Evolutionary conservation across 1,140 invertebrate species (phyloP).

Genomic region (Drosophila tsacasi): DNA sequence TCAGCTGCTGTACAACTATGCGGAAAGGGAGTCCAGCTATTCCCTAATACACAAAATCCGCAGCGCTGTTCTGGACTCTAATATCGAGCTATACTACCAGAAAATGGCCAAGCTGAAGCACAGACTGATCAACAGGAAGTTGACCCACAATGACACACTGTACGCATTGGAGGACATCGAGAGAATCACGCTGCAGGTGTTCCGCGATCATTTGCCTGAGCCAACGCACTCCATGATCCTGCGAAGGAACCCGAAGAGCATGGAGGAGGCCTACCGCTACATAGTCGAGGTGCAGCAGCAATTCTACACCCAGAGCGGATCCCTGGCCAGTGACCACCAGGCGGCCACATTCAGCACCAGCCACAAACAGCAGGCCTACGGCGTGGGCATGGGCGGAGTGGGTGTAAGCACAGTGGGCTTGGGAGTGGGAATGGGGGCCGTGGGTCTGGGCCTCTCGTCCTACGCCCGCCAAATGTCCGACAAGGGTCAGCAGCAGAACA

Average conservation of each 20-base stretch:
- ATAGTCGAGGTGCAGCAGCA: constrained; percentile 76
- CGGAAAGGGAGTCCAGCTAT: constrained; percentile 70
- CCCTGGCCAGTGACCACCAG: constrained; percentile 59
- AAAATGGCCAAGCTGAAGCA: constrained; percentile 73
- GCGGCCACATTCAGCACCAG: constrained; percentile 73
- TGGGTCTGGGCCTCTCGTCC: constrained; percentile 60
- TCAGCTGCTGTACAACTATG: constrained; percentile 66
- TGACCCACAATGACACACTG: constrained; percentile 71
- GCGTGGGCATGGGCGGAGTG: constrained; percentile 61
- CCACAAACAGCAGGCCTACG: constrained; percentile 60
- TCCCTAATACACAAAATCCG: constrained; percentile 67
- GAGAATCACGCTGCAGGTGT: constrained; percentile 67
- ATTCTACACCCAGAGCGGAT: constrained; percentile 73
- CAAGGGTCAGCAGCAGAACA: constrained; percentile 40
- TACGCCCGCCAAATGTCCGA: constrained; percentile 66
- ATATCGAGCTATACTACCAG: constrained; percentile 73
- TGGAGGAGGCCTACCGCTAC: constrained; percentile 78
- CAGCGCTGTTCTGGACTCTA: constrained; percentile 66
- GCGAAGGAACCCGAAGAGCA: constrained; percentile 70
- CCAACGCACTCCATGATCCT: constrained; percentile 75
- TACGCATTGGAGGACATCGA: constrained; percentile 71
- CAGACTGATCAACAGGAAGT: constrained; percentile 63
- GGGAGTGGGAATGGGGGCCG: constrained; percentile 48
- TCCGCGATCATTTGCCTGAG: constrained; percentile 68
- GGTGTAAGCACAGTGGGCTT: constrained; percentile 38